Evolutionary conservation across 2,888 invertebrate species (phyloP).

Genomic region (Oligia latruncula): DNA sequence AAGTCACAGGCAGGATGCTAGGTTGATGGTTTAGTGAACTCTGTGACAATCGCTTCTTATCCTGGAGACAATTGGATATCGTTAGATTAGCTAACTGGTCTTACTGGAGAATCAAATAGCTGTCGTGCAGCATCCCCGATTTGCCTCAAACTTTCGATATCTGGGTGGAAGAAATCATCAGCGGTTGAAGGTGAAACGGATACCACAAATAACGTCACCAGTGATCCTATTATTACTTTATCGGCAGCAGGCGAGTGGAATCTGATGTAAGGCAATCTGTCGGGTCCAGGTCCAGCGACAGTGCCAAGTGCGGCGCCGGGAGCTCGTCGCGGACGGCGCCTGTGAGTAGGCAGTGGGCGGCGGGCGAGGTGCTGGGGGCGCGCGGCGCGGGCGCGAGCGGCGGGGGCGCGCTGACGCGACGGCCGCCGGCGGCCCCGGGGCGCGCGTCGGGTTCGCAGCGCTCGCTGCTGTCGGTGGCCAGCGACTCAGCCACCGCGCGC

Average conservation of each 20-base stretch:
- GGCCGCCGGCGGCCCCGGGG: slow-evolving; percentile 71
- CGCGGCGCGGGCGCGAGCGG: slow-evolving; percentile 77
- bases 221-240: slow-evolving; percentile 52
- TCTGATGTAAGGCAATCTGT: slow-evolving; percentile 66
- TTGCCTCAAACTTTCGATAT: not conserved
- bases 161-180: not conserved
- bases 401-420: slow-evolving; percentile 67
- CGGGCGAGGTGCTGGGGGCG: slow-evolving; percentile 83
- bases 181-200: slow-evolving; percentile 5
- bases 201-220: slow-evolving; percentile 5
- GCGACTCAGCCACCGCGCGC: slow-evolving; percentile 87
- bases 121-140: not conserved
- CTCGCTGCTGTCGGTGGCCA: slow-evolving; percentile 88
- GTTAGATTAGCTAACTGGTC: not conserved
- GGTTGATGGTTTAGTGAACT: not conserved
- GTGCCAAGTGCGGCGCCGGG: slow-evolving; percentile 91
- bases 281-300: slow-evolving; percentile 91
- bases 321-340: slow-evolving; percentile 87
- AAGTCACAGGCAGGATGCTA: not conserved
- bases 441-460: slow-evolving; percentile 84
- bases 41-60: not conserved
- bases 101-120: not conserved
- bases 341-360: slow-evolving; percentile 89
- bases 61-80: not conserved
- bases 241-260: slow-evolving; percentile 66